Percentiles rank a stretch among this genome's conserved stretches.
These are phyloP conservation scores for Ciconia nigra DNA, from an alignment of 2,797 vertebrate species.

Conservation along the genomic window DNA sequence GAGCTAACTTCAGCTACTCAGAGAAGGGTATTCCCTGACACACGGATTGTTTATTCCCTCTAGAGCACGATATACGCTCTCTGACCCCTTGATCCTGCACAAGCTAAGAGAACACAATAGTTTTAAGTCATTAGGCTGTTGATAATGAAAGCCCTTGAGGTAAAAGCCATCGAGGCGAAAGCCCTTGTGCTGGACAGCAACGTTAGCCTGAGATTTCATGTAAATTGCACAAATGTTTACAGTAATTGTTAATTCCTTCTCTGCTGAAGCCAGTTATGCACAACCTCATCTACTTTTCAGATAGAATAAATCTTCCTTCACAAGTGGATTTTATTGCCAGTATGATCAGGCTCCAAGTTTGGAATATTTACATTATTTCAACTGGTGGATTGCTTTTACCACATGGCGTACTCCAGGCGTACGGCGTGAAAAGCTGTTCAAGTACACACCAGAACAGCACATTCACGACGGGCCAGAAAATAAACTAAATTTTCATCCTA, in stretches of 20 bases:
- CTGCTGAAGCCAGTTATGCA: neutral
- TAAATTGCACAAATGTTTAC: neutral
- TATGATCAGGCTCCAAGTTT: neutral
- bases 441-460: neutral
- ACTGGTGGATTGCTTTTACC: neutral
- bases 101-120: neutral
- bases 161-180: neutral
- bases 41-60: neutral
- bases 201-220: neutral
- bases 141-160: neutral
- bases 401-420: accelerated
- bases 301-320: neutral
- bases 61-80: neutral
- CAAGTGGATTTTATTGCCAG: neutral
- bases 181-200: constrained; percentile 17
- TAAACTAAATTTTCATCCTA: neutral
- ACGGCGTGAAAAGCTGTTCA: neutral
- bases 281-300: neutral
- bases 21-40: neutral
- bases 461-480: neutral
- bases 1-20: neutral
- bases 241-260: neutral
- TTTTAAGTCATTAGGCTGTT: neutral
- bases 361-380: neutral
- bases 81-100: neutral